Evolutionary conservation across 2,113 vertebrate species (phyloP).

Genomic region (Larimichthys crocea): DNA sequence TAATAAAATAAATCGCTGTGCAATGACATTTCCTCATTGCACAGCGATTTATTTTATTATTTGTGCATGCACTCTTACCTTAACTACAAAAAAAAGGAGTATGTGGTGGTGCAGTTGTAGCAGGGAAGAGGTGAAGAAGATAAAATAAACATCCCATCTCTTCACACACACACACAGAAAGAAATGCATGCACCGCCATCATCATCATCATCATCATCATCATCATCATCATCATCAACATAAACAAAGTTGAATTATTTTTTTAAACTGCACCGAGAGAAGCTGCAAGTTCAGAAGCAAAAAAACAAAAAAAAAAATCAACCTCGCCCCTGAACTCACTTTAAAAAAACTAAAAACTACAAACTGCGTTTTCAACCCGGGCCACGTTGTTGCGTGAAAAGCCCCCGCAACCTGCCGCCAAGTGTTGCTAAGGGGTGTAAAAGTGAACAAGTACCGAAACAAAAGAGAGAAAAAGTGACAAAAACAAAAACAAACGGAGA

Average conservation of each 20-base stretch:
- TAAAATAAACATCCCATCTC: conserved; percentile 72
- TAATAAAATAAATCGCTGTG: not conserved
- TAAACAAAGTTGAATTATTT: conserved; percentile 24
- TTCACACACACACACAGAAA: not conserved
- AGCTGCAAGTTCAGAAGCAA: conserved; percentile 33
- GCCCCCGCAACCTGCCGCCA: conserved; percentile 65
- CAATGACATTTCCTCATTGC: not conserved
- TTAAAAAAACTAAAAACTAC: not conserved
- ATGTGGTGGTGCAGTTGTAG: conserved; percentile 54
- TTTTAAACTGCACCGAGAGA: not conserved
- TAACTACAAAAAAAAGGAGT: conserved; percentile 15
- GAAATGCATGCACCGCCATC: not conserved
- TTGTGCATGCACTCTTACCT: conserved; percentile 55
- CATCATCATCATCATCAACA: not conserved
- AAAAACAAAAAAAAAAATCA: too few species aligned
- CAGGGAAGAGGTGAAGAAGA: conserved; percentile 51
- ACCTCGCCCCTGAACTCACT: conserved; percentile 69
- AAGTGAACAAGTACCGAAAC: conserved; percentile 59
- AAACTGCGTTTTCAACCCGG: conserved; percentile 52
- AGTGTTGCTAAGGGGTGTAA: conserved; percentile 36
- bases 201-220: not conserved
- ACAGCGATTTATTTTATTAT: too few species aligned
- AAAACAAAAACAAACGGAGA: conserved; percentile 17
- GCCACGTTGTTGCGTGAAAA: conserved; percentile 71
- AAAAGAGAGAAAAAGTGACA: conserved; percentile 56